Conservation (phyloP, 2,113 vertebrate genomes). For the Neolamprologus brichardi region DNA sequence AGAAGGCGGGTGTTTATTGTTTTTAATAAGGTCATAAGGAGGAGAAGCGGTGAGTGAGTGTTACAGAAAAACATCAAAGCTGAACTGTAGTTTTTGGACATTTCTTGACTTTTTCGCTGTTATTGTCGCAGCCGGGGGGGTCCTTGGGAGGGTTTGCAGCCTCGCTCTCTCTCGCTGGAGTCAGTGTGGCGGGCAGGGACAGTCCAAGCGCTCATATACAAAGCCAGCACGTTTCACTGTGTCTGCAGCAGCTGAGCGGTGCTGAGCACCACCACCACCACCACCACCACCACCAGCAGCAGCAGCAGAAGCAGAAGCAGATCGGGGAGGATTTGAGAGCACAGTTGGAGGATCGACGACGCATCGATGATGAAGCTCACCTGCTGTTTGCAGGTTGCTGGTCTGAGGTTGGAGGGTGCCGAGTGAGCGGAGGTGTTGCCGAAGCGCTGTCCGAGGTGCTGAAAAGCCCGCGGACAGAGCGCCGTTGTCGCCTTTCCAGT, state of each 20-base stretch:
- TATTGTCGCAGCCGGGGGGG: not conserved
- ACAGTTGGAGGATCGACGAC: not conserved
- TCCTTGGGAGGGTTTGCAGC: not conserved
- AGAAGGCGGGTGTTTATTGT: not conserved
- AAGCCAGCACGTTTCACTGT: constrained; percentile 40
- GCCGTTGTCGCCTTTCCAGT: not conserved
- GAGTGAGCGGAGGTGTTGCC: constrained; percentile 3
- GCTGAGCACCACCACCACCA: not conserved
- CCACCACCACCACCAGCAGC: too few relatives aligned
- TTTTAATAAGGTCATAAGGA: not conserved
- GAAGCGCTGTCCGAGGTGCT: constrained; percentile 47
- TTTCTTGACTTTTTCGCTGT: not conserved
- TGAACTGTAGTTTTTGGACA: not conserved
- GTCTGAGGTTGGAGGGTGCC: not conserved
- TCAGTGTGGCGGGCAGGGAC: not conserved
- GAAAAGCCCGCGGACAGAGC: not conserved
- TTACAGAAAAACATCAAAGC: not conserved
- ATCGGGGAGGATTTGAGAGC: constrained; percentile 6
- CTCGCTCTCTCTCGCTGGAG: not conserved
- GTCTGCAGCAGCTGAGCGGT: constrained; percentile 47
- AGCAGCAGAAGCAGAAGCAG: not conserved
- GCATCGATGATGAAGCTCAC: not conserved
- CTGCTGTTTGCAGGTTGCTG: not conserved
- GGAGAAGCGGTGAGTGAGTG: not conserved
- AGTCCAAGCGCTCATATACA: constrained; percentile 17